Evolutionary conservation across 2,113 vertebrate genomes (phyloP), one percentile per base, ranked within the genome.

Genomic region (Natator depressus): DNA sequence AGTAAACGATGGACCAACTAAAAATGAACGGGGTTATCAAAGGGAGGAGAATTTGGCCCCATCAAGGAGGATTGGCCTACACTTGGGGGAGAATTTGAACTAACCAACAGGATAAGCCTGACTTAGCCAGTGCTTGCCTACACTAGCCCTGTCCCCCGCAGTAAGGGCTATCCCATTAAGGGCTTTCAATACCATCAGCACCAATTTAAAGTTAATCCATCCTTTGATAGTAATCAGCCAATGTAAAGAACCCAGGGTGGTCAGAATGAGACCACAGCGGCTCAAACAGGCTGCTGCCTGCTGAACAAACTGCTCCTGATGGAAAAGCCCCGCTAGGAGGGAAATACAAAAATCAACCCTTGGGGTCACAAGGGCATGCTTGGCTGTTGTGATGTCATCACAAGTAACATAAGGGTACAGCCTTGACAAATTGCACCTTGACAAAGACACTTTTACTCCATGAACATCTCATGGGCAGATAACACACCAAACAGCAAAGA

Each of bases 311-410:
- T 92, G 49, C 9, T 46, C 47, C 13, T 62, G 38, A 16, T 24
- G 35, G 35, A 72, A 31, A 53, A 85, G 50, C 38, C 62, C 24
- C 78, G 4, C 20, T 62, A 55, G 83, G 95, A 86, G 1, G 5
- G n/a, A 1, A 24, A 47, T 62, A 50, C 0, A 0, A 3, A 54
- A 88, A 65, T 5, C 3, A 88, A 47, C 12, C 38, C 75, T 76
- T 42, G 11, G 38, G 75, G 24, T 24, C 42, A 76, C 22, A 76
- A 47, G 22, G 24, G 24, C 42, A 47, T 76, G 22, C 38, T 87
- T n/a, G 72, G 5, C 31, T 65, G 5, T 25, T 87, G 5, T 50
- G 51, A 57, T 31, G 84, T 42, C 38, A 4, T 50, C 29, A 3
- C 2, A 42, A 20, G 24, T 25, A 82, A 89, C 20, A 92, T 2